phyloP scores from a whole-genome alignment of 2,888 invertebrate species.

The Choristoneura rosaceana region DNA sequence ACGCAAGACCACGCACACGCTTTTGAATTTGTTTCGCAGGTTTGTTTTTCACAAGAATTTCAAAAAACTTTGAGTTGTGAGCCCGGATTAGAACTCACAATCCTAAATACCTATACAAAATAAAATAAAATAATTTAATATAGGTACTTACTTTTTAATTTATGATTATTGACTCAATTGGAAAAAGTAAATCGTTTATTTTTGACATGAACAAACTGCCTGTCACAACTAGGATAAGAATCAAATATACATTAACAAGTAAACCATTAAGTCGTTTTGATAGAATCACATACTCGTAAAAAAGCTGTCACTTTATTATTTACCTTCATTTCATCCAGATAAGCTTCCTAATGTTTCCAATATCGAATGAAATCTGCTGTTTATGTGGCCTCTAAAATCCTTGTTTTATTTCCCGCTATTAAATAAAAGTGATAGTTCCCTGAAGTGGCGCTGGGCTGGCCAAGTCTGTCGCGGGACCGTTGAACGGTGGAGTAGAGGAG shows the following conservation, averaged over 20 bases:
- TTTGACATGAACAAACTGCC: not conserved
- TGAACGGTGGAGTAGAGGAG: too few species aligned
- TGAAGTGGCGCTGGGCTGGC: too few species aligned
- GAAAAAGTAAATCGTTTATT: not conserved
- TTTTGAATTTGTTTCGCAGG: too few species aligned
- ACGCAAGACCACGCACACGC: too few species aligned
- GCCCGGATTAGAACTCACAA: too few species aligned
- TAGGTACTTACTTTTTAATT: too few species aligned
- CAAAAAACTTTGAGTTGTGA: too few species aligned
- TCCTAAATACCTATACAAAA: too few species aligned
- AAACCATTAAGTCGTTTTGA: slow-evolving; percentile 10
- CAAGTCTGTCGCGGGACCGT: too few species aligned
- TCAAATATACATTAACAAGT: slow-evolving; percentile 7
- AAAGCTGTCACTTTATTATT: slow-evolving; percentile 15
- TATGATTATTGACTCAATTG: not conserved
- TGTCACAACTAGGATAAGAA: slow-evolving; percentile 5
- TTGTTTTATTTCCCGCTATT: not conserved
- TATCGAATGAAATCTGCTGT: slow-evolving; percentile 20
- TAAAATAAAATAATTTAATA: too few species aligned
- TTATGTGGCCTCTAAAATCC: slow-evolving; percentile 3
- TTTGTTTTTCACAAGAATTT: too few species aligned
- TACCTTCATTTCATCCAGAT: slow-evolving; percentile 22
- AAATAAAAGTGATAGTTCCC: too few species aligned
- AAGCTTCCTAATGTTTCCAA: slow-evolving; percentile 11
- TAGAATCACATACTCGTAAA: not conserved